Conservation (phyloP, 2,888 invertebrate species). For the Parascotia fuliginaria region DNA sequence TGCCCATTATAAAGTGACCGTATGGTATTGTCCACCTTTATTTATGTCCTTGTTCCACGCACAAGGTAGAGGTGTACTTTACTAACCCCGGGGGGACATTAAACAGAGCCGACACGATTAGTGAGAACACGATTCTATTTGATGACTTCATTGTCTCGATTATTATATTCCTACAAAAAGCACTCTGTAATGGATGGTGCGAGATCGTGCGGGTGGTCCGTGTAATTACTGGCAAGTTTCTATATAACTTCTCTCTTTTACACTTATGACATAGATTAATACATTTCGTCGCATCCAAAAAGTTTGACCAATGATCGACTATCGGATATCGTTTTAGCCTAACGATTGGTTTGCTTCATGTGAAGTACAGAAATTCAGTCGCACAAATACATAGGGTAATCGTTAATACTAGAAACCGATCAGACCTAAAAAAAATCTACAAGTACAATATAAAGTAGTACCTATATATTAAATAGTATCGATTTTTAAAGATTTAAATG, state of each 20-base stretch:
- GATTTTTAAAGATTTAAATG: too few relatives aligned
- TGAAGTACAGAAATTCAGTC: too few relatives aligned
- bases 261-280: slow-evolving; percentile 24
- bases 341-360: too few relatives aligned
- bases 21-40: slow-evolving; percentile 11
- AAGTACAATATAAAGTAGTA: too few relatives aligned
- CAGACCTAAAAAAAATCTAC: too few relatives aligned
- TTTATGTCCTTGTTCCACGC: slow-evolving; percentile 33
- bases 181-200: slow-evolving; percentile 60
- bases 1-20: slow-evolving; percentile 20
- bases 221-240: slow-evolving; percentile 64
- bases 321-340: too few relatives aligned
- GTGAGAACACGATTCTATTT: slow-evolving; percentile 48
- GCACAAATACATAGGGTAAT: too few relatives aligned
- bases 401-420: too few relatives aligned
- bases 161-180: slow-evolving; percentile 71
- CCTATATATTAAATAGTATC: not conserved
- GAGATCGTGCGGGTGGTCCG: slow-evolving; percentile 75
- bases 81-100: slow-evolving; percentile 30
- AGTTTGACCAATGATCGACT: too few relatives aligned
- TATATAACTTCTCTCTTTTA: slow-evolving; percentile 57
- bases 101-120: slow-evolving; percentile 32
- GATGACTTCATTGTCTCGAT: slow-evolving; percentile 79
- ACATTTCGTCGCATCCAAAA: too few relatives aligned
- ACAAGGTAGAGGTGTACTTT: slow-evolving; percentile 14